These are phyloP conservation scores for Semicossyphus pulcher DNA, from an alignment of 2,113 vertebrate species.

Conservation along the genomic window DNA sequence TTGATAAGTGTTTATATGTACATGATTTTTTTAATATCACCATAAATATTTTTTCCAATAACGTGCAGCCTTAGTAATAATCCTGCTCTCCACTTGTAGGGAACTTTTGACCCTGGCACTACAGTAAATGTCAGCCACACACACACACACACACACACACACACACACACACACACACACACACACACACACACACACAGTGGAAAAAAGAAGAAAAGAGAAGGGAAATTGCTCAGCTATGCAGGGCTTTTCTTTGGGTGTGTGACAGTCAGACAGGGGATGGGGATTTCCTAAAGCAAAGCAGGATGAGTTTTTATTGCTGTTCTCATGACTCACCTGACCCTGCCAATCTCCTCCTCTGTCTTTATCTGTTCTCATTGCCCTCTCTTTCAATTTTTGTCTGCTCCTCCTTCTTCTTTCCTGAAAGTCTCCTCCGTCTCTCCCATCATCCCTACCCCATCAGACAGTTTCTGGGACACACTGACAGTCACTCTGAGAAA, in stretches of 20 bases:
- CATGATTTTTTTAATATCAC: no score
- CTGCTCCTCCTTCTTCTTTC: neutral
- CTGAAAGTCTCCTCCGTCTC: neutral
- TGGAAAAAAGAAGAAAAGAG: slow-evolving; percentile 16
- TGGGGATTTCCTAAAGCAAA: slow-evolving; percentile 56
- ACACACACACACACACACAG: slow-evolving; percentile 14
- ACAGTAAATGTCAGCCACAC: neutral
- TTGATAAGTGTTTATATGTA: no score
- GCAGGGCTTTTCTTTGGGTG: slow-evolving; percentile 47
- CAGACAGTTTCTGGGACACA: neutral
- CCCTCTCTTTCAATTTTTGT: neutral
- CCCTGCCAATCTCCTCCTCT: slow-evolving; percentile 38
- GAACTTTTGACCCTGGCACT: neutral
- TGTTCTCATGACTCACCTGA: slow-evolving; percentile 68
- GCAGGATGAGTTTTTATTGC: slow-evolving; percentile 57
- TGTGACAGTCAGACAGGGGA: slow-evolving; percentile 39
- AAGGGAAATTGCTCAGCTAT: neutral
- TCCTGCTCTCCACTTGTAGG: slow-evolving; percentile 14
- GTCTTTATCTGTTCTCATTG: neutral
- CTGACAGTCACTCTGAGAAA: slow-evolving; percentile 8
- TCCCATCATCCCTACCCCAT: neutral
- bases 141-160: slow-evolving; percentile 11
- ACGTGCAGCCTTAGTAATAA: neutral
- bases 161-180: slow-evolving; percentile 10
- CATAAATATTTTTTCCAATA: no score